Evolutionary conservation across 1,140 invertebrate species (phyloP), one percentile per base, ranked within the genome.

Genomic region (Portunus trituberculatus): DNA sequence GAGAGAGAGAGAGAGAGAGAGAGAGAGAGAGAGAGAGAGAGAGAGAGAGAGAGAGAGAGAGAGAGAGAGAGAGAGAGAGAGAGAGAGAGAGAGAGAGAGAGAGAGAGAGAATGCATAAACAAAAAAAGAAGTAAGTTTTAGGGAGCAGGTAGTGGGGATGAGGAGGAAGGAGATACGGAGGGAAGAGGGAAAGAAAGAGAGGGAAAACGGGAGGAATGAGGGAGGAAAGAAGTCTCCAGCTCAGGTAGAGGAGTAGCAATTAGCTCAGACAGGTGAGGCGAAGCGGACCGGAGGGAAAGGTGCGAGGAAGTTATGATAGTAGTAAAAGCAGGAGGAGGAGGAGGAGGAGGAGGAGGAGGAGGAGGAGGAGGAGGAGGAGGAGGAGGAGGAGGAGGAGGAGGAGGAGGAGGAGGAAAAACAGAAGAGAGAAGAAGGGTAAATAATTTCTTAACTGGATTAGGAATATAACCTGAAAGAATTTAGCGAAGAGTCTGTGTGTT

Each of bases 11-110:
- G 59, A 76, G 59, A 76, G 59, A 76, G 59, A 76, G 59, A 76
- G 59, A 76, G 59, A 76, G 59, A 76, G 59, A 76, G 67, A 76
- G 67, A 76, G 67, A 76, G 67, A 76, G 67, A 76, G 67, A 76
- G 67, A 76, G 86, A 88, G 45, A 76, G 67, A 76, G 67, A 76
- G 67, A 76, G 67, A 76, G 67, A 76, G 67, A 76, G 67, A 76
- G 67, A 76, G 67, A 76, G 67, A 76, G 67, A 76, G 67, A 25
- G 67, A n/a, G 20, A n/a, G 67, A n/a, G 25, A 76, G 67, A 76
- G 67, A n/a, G 25, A 76, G 67, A 76, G 67, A 76, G 25, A 59
- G 52, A 59, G 52, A 59, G 52, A 59, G 52, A 59, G 52, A 59
- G 52, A 59, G 52, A 59, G 52, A 59, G 52, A 59, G 52, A 59